These are phyloP conservation scores for human (Homo sapiens) DNA, from an alignment of 2,113 vertebrate genomes.

Conservation along the genomic window DNA sequence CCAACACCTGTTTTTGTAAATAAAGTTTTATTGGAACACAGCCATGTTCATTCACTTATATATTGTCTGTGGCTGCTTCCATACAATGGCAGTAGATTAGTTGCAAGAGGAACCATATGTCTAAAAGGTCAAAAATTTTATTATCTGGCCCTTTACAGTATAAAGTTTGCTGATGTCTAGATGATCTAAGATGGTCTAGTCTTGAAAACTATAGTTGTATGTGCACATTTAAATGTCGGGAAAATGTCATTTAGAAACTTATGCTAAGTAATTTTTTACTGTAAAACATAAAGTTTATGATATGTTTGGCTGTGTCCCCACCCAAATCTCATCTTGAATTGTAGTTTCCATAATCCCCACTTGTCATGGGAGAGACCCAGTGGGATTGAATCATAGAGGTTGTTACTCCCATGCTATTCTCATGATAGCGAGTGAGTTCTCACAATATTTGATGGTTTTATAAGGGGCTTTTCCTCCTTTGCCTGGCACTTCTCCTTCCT, in stretches of 20 bases:
- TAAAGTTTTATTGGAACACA: background rate
- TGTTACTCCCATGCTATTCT: too few species aligned
- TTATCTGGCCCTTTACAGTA: background rate
- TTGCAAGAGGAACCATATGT: background rate
- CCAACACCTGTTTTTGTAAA: background rate
- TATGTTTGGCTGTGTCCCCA: too few species aligned
- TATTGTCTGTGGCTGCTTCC: background rate
- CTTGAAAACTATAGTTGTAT: background rate
- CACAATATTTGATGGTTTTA: too few species aligned
- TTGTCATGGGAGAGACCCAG: too few species aligned
- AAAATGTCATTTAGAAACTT: background rate
- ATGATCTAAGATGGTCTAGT: background rate
- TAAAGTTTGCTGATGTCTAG: background rate
- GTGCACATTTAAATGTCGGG: background rate
- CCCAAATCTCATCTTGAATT: too few species aligned
- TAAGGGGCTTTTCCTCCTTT: too few species aligned
- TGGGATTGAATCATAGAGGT: too few species aligned
- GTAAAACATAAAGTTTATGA: background rate
- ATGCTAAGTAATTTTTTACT: background rate
- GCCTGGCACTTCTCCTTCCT: too few species aligned
- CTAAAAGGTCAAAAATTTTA: background rate
- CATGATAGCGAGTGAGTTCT: too few species aligned
- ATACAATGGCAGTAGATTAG: background rate
- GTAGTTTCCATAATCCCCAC: too few species aligned
- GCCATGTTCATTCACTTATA: background rate